These are phyloP conservation scores for Papilio gigon DNA, from an alignment of 2,888 invertebrate genomes.

Conservation along the genomic window DNA sequence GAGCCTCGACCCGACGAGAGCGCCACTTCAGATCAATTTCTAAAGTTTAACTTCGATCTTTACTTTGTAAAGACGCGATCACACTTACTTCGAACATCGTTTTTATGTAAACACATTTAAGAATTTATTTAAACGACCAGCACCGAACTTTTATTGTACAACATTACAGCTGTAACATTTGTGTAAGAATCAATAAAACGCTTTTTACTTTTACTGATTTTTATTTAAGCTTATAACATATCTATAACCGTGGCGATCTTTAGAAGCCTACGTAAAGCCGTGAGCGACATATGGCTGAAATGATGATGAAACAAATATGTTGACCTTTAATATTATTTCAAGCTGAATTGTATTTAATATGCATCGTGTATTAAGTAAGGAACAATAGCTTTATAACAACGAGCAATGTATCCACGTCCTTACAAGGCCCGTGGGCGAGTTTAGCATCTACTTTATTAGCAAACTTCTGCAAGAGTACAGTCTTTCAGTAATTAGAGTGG, in stretches of 20 bases:
- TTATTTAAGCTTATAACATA: too few species aligned
- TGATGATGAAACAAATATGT: too few species aligned
- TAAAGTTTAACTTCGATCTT: constrained; percentile 71
- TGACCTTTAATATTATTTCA: too few species aligned
- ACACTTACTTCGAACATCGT: constrained; percentile 41
- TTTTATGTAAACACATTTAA: not conserved
- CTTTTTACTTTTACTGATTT: too few species aligned
- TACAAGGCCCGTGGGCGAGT: constrained; percentile 48
- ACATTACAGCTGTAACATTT: too few species aligned
- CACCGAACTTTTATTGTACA: too few species aligned
- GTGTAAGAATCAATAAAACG: too few species aligned
- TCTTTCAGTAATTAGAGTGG: constrained; percentile 77
- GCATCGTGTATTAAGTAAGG: too few species aligned
- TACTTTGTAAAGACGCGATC: constrained; percentile 53
- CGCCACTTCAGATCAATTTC: constrained; percentile 67
- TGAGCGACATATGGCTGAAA: too few species aligned
- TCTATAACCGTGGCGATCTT: too few species aligned
- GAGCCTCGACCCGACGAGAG: constrained; percentile 19
- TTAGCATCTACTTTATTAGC: constrained; percentile 79
- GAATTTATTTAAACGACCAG: not conserved
- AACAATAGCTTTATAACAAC: not conserved
- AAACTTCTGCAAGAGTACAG: constrained; percentile 73
- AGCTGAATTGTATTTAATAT: too few species aligned
- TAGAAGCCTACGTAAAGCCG: too few species aligned
- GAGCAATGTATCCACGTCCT: not conserved